Conservation (phyloP, 2,113 vertebrate genomes). For the Platichthys flesus region DNA sequence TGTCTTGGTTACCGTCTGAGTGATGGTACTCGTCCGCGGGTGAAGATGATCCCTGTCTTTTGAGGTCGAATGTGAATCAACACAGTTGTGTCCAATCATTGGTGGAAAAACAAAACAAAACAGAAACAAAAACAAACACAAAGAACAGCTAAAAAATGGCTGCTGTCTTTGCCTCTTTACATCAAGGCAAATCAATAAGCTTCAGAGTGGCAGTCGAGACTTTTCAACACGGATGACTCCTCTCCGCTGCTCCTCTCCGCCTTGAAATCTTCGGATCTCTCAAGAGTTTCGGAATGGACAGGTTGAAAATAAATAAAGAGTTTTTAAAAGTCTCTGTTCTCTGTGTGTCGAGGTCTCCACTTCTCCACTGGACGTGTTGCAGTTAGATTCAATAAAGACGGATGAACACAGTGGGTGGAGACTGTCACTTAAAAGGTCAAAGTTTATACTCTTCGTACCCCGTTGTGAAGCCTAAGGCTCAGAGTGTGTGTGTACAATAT, state of each 20-base stretch:
- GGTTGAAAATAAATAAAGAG: slow-evolving; percentile 48
- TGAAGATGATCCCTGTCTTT: slow-evolving; percentile 45
- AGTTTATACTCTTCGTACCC: slow-evolving; percentile 11
- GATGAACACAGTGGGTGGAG: slow-evolving; percentile 16
- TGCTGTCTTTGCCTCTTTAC: slow-evolving; percentile 32
- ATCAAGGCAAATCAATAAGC: slow-evolving; percentile 48
- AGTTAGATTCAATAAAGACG: slow-evolving; percentile 24
- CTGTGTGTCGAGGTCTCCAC: not conserved
- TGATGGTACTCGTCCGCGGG: slow-evolving; percentile 23
- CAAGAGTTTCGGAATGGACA: slow-evolving; percentile 47
- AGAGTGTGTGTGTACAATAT: not conserved
- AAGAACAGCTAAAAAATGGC: slow-evolving; percentile 41
- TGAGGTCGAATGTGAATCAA: slow-evolving; percentile 61
- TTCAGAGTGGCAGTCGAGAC: slow-evolving; percentile 46
- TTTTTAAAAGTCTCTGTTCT: slow-evolving; percentile 26
- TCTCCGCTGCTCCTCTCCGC: slow-evolving; percentile 1
- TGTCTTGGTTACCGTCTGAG: slow-evolving; percentile 28
- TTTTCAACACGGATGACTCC: slow-evolving; percentile 1
- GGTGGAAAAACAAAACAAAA: too few relatives aligned
- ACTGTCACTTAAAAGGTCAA: slow-evolving; percentile 9
- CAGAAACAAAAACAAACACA: not conserved
- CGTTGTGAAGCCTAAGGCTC: slow-evolving; percentile 5
- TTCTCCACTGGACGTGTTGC: slow-evolving; percentile 18
- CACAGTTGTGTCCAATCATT: slow-evolving; percentile 14
- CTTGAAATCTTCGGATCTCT: slow-evolving; percentile 58